Conservation (phyloP, 2,797 vertebrate genomes). For the Hippocampus kuda region DNA sequence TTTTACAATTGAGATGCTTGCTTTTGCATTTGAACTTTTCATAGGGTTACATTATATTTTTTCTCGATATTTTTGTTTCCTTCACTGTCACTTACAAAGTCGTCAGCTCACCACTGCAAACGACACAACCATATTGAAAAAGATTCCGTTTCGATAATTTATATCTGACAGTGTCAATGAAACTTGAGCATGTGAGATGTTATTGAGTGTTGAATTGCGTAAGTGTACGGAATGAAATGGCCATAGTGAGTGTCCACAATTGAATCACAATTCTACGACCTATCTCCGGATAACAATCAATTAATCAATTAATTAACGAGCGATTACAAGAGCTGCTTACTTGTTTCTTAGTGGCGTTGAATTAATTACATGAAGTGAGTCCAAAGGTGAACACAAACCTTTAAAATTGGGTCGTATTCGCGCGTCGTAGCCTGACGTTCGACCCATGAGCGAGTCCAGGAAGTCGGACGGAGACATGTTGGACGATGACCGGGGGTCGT, state of each 20-base stretch:
- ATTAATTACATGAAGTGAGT: neutral
- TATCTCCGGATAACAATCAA: neutral
- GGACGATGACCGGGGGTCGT: conserved; percentile 84
- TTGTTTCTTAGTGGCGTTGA: neutral
- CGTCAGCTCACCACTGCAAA: neutral
- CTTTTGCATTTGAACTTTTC: neutral
- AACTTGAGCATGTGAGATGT: too few relatives aligned
- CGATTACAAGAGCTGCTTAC: neutral
- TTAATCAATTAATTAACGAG: neutral
- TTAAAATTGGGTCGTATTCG: conserved; percentile 98
- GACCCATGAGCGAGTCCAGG: conserved; percentile 98
- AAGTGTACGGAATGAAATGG: neutral
- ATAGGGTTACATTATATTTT: neutral
- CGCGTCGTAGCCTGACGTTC: conserved; percentile 94
- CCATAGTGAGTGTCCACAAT: neutral
- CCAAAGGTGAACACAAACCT: conserved; percentile 68
- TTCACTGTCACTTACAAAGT: neutral
- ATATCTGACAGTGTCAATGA: too few relatives aligned
- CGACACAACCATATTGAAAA: neutral
- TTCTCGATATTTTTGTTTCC: neutral
- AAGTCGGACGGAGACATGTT: conserved; percentile 96
- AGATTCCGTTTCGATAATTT: too few relatives aligned
- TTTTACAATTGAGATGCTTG: neutral
- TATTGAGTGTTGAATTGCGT: neutral
- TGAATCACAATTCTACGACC: neutral